Percentiles rank a stretch among this genome's conserved stretches.
These are phyloP conservation scores for Lophochroa leadbeateri DNA, from an alignment of 2,113 vertebrate species.

Conservation along the genomic window DNA sequence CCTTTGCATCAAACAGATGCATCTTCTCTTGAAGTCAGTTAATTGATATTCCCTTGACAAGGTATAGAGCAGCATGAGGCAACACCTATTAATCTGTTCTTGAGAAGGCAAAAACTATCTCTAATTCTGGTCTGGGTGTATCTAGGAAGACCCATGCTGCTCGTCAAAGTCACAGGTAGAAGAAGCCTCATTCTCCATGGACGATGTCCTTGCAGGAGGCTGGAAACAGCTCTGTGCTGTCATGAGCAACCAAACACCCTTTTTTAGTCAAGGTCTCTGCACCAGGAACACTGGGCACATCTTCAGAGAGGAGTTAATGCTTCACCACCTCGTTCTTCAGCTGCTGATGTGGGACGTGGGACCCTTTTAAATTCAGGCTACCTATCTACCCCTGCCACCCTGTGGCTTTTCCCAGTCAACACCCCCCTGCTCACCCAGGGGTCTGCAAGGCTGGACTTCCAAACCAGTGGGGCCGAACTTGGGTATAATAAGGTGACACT, in stretches of 20 bases:
- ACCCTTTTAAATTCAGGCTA: background rate
- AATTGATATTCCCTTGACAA: background rate
- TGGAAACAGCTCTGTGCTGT: background rate
- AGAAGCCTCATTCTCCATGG: background rate
- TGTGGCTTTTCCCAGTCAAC: background rate
- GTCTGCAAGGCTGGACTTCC: background rate
- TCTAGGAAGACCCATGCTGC: background rate
- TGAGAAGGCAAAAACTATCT: background rate
- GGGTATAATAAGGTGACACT: background rate
- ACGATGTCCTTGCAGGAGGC: background rate
- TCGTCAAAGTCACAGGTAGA: background rate
- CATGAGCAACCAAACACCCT: rapidly evolving
- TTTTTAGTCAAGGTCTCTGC: background rate
- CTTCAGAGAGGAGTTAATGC: background rate
- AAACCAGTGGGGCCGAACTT: background rate
- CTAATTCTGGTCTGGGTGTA: background rate
- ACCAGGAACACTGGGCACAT: background rate
- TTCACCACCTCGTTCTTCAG: background rate
- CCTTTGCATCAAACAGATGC: background rate
- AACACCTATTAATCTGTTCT: background rate
- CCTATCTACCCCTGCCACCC: background rate
- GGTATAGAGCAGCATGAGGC: background rate
- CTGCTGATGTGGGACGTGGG: background rate
- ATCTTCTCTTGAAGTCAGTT: background rate
- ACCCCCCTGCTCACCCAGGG: background rate